These are phyloP conservation scores for Mus spretus DNA, from an alignment of 2,797 vertebrate genomes.

Conservation along the genomic window DNA sequence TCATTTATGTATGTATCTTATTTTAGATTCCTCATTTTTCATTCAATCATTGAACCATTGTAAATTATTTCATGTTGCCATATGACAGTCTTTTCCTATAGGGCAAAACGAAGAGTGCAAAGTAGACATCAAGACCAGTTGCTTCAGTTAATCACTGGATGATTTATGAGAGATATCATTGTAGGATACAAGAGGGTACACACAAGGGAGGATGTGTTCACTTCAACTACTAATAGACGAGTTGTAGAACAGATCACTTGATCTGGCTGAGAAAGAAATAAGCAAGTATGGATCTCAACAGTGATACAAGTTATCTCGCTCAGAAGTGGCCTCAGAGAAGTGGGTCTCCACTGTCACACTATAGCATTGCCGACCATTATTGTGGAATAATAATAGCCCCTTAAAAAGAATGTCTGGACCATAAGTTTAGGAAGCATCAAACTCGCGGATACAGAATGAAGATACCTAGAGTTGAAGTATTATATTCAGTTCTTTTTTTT, in stretches of 20 bases:
- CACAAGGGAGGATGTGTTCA: background rate
- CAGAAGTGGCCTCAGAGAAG: background rate
- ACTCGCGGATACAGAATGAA: background rate
- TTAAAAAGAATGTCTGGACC: background rate
- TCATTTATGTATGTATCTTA: background rate
- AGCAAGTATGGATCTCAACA: background rate
- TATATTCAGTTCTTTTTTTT: background rate
- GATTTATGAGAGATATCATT: background rate
- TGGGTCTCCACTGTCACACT: background rate
- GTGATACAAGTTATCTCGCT: background rate
- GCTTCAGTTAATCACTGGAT: background rate
- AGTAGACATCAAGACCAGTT: background rate
- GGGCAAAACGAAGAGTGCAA: background rate
- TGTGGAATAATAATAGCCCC: background rate
- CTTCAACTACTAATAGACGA: background rate
- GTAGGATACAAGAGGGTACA: background rate
- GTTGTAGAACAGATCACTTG: background rate
- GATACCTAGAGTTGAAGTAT: background rate
- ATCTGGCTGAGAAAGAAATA: background rate
- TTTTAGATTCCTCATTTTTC: background rate
- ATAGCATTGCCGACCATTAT: accelerated
- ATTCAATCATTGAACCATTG: background rate
- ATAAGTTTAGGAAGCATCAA: background rate
- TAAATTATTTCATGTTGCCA: background rate
- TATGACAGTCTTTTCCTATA: background rate